phyloP scores from a whole-genome alignment of 2,888 invertebrate genomes.

The Ochropacha duplaris region DNA sequence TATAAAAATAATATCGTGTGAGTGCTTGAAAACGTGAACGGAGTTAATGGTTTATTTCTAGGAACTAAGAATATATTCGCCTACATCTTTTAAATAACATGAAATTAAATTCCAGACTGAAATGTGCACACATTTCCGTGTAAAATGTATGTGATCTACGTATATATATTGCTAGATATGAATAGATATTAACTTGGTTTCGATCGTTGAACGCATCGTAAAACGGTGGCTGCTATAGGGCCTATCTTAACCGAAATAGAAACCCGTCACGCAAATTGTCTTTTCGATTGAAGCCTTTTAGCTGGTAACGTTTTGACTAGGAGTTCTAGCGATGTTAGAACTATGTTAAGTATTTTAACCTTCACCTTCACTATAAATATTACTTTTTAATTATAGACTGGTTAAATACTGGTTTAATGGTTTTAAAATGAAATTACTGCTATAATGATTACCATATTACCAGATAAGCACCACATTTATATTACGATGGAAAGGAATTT shows the following conservation, averaged over 20 bases:
- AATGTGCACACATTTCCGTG: neutral
- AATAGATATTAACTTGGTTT: neutral
- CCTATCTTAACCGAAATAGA: conserved; percentile 29
- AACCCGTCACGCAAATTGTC: conserved; percentile 31
- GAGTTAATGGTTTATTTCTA: neutral
- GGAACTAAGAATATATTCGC: neutral
- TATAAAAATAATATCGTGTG: conserved; percentile 1
- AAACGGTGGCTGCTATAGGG: conserved; percentile 29
- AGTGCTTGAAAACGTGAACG: neutral
- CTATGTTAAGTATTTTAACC: neutral
- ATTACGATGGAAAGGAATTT: neutral
- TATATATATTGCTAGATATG: neutral
- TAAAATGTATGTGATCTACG: neutral
- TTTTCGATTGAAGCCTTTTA: conserved; percentile 16
- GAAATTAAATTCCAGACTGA: neutral
- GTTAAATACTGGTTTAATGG: no score
- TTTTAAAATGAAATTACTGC: neutral
- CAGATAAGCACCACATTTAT: neutral
- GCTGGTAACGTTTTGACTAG: conserved; percentile 2
- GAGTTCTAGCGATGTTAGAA: no score
- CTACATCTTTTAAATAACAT: neutral
- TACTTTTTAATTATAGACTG: neutral
- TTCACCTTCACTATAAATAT: neutral
- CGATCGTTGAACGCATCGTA: conserved; percentile 25
- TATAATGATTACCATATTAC: neutral